phyloP scores from a whole-genome alignment of 1,140 invertebrate genomes.

The Stegodyphus dumicola region DNA sequence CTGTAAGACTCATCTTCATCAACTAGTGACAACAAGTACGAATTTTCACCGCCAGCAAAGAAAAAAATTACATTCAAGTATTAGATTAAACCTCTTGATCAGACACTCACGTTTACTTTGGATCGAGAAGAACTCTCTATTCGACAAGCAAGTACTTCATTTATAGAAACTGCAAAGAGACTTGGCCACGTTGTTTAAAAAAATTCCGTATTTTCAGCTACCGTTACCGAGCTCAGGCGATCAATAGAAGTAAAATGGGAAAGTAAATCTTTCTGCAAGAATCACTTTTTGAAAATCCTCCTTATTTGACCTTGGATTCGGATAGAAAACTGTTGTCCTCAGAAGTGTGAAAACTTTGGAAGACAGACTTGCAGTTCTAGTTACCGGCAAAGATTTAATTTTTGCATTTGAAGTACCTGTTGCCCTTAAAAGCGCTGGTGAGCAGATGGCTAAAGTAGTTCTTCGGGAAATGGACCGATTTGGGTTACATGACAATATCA shows the following conservation, averaged over 20 bases:
- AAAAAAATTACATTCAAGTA: not conserved
- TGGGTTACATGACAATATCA: too few species aligned
- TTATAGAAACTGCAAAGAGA: not conserved
- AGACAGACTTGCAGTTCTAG: too few species aligned
- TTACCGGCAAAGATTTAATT: too few species aligned
- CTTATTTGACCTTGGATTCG: too few species aligned
- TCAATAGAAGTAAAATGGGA: not conserved
- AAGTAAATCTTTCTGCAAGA: too few species aligned
- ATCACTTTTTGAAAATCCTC: too few species aligned
- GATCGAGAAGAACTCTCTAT: not conserved
- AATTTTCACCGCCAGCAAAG: not conserved
- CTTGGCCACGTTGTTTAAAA: not conserved
- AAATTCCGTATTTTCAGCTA: slow-evolving; percentile 1
- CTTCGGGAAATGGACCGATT: too few species aligned
- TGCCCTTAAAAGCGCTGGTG: too few species aligned
- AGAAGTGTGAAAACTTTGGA: too few species aligned
- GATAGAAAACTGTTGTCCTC: too few species aligned
- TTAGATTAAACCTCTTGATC: not conserved
- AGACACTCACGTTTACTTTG: slow-evolving; percentile 2
- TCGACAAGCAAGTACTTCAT: slow-evolving; percentile 1
- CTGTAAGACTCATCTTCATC: not conserved
- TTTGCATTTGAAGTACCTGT: too few species aligned
- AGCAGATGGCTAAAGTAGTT: too few species aligned
- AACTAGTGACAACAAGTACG: not conserved
- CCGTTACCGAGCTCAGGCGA: not conserved